These are phyloP conservation scores for Caenorhabditis angaria DNA, from an alignment of 2,888 invertebrate genomes.

Conservation along the genomic window DNA sequence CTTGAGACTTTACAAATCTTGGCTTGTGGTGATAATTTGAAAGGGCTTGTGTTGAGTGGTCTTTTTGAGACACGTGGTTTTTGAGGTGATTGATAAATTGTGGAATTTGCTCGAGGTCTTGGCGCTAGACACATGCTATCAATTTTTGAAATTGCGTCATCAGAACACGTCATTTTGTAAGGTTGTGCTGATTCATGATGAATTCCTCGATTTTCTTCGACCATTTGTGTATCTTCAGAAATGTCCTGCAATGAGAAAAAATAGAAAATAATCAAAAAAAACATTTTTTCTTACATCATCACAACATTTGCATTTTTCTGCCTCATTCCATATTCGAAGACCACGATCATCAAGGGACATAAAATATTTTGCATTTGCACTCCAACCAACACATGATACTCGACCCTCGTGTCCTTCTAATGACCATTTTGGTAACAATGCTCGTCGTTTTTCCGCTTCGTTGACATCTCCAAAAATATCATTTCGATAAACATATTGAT, in stretches of 20 bases:
- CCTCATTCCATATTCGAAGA: constrained; percentile 33
- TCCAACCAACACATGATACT: constrained; percentile 43
- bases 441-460: constrained; percentile 19
- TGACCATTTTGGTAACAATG: constrained; percentile 18
- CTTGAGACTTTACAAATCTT: constrained; percentile 21
- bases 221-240: not conserved
- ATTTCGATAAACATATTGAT: constrained; percentile 29
- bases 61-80: constrained; percentile 25
- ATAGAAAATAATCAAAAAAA: not conserved
- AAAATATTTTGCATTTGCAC: constrained; percentile 29
- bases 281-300: constrained; percentile 12
- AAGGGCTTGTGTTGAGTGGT: constrained; percentile 9
- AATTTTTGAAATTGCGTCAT: constrained; percentile 18
- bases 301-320: constrained; percentile 13
- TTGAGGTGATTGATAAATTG: constrained; percentile 15
- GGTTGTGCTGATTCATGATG: constrained; percentile 15
- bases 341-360: constrained; percentile 36
- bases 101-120: constrained; percentile 17
- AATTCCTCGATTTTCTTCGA: constrained; percentile 9
- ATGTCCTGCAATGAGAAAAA: not conserved
- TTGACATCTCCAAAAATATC: constrained; percentile 13
- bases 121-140: constrained; percentile 17
- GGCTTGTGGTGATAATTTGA: constrained; percentile 21
- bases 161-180: constrained; percentile 23
- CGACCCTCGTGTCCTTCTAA: constrained; percentile 26